Conservation (phyloP, 2,888 invertebrate species). For the Ophraella communa region DNA sequence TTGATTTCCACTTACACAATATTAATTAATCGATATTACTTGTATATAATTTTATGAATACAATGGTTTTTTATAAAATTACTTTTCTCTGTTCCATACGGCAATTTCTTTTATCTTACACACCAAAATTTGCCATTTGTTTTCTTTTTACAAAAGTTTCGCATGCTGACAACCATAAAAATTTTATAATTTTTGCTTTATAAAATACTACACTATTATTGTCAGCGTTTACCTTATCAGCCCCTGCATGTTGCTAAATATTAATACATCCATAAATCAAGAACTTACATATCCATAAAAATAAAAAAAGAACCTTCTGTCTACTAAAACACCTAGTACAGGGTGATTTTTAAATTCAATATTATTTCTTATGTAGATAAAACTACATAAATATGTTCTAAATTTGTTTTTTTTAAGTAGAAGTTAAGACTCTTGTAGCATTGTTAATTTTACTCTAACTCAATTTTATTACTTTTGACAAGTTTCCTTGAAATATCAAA, state of each 20-base stretch:
- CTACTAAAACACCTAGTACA: background rate
- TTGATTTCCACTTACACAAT: no score
- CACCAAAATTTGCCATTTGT: background rate
- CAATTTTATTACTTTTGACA: no score
- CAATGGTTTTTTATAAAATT: background rate
- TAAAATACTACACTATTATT: slow-evolving; percentile 5
- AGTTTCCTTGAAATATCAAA: no score
- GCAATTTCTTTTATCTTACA: background rate
- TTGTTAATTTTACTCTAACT: no score
- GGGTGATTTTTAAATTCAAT: background rate
- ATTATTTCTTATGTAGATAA: no score
- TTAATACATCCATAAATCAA: slow-evolving; percentile 24
- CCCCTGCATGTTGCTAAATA: slow-evolving; percentile 18
- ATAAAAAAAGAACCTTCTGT: slow-evolving; percentile 6
- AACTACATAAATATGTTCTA: no score
- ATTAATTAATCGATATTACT: no score
- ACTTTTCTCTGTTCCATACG: background rate
- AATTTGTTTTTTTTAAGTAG: no score
- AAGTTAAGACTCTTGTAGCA: no score
- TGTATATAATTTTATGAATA: background rate
- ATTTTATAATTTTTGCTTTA: slow-evolving; percentile 2
- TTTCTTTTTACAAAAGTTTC: background rate
- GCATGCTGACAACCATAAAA: slow-evolving; percentile 6
- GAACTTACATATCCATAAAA: slow-evolving; percentile 13
- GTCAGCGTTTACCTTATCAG: slow-evolving; percentile 10